Percentiles rank a stretch among this genome's conserved stretches.
Evolutionary conservation across 1,140 invertebrate genomes (phyloP).

Genomic region (Hyposmocoma kahamanoa): DNA sequence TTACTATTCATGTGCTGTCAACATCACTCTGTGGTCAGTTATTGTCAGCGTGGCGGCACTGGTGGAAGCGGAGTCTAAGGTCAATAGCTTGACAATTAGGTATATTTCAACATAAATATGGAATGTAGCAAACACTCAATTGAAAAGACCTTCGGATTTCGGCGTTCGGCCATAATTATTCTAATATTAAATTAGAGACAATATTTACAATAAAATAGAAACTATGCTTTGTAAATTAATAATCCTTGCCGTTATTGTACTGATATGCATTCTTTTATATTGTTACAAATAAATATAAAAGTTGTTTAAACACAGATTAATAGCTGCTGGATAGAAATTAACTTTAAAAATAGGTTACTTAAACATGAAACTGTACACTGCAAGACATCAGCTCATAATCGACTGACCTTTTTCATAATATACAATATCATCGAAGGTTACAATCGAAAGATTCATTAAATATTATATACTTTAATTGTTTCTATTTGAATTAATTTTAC

Average conservation of each 20-base stretch:
- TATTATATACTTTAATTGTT: slow-evolving; percentile 69
- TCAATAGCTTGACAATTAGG: slow-evolving; percentile 52
- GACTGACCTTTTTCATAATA: slow-evolving; percentile 60
- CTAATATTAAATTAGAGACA: slow-evolving; percentile 68
- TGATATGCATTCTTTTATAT: slow-evolving; percentile 62
- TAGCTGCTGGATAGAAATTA: slow-evolving; percentile 67
- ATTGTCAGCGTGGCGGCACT: slow-evolving; percentile 17
- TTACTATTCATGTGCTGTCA: slow-evolving; percentile 35
- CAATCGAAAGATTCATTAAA: slow-evolving; percentile 67
- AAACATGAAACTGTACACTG: slow-evolving; percentile 63
- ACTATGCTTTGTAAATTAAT: slow-evolving; percentile 70
- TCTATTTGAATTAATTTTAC: slow-evolving; percentile 71
- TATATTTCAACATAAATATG: slow-evolving; percentile 73
- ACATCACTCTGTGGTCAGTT: slow-evolving; percentile 31
- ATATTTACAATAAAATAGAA: slow-evolving; percentile 72
- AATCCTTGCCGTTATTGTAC: slow-evolving; percentile 61
- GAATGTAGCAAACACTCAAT: slow-evolving; percentile 72
- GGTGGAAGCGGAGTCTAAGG: slow-evolving; percentile 37
- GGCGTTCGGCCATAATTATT: slow-evolving; percentile 57
- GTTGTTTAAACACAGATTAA: slow-evolving; percentile 69
- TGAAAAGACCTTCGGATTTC: slow-evolving; percentile 59
- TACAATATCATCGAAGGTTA: slow-evolving; percentile 64
- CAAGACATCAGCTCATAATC: slow-evolving; percentile 55
- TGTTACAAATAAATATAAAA: slow-evolving; percentile 68
- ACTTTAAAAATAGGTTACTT: slow-evolving; percentile 64